A percentile compares a stretch with the other conserved stretches of the same genome.
Evolutionary conservation across 1,140 invertebrate genomes (phyloP).

Genomic region (Drosophila funebris): DNA sequence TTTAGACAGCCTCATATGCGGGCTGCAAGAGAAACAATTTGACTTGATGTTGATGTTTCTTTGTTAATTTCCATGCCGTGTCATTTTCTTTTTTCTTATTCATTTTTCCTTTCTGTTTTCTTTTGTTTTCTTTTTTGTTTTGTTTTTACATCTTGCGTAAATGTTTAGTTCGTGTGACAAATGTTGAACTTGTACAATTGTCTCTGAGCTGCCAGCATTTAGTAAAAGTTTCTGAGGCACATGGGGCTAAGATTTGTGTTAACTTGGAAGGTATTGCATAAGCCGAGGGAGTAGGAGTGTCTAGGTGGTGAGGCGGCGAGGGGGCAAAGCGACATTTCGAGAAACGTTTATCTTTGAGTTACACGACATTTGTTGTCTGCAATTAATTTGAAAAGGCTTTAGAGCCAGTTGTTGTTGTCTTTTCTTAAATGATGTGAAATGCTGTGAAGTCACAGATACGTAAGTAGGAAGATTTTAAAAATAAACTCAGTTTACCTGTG

Average conservation of each 20-base stretch:
- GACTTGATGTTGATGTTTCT: conserved; percentile 73
- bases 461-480: neutral
- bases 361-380: conserved; percentile 65
- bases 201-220: conserved; percentile 38
- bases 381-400: conserved; percentile 74
- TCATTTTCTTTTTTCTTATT: conserved; percentile 26
- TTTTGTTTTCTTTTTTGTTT: neutral
- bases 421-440: neutral
- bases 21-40: conserved; percentile 48
- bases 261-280: conserved; percentile 60
- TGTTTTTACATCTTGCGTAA: conserved; percentile 21
- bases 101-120: neutral
- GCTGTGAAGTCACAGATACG: neutral
- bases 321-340: conserved; percentile 27
- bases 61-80: conserved; percentile 70
- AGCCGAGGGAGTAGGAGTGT: conserved; percentile 8
- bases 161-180: conserved; percentile 67
- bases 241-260: conserved; percentile 39
- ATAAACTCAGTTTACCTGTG: neutral
- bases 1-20: conserved; percentile 29
- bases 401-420: neutral
- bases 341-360: conserved; percentile 72
- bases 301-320: neutral
- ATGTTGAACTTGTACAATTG: conserved; percentile 73
- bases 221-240: conserved; percentile 43